Evolutionary conservation across 2,797 vertebrate genomes (phyloP), one percentile per base, ranked within the genome.

Genomic region (Pangasius macronema): DNA sequence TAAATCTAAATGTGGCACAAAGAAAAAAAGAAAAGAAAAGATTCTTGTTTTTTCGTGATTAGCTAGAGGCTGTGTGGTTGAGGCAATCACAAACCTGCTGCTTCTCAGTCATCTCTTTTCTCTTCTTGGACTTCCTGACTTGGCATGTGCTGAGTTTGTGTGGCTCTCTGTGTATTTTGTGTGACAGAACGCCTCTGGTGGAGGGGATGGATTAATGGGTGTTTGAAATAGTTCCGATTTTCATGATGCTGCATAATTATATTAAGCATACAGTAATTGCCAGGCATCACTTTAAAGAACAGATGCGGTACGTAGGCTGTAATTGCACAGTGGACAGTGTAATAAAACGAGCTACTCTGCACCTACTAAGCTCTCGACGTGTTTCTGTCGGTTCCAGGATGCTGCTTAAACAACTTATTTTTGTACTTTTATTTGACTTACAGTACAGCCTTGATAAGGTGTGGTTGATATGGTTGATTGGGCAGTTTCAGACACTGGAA

Each of bases 21-120:
- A 14, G 6, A 5, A 76, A n/a, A n/a, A 46, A 51, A 79, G 42
- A 88, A 84, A 36, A 61, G 46, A 92, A 92, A 92, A 92, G 89
- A 7, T 75, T 77, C 79, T 81, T 70, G 20, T 79, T 85, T 88
- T 83, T 81, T 89, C 59, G 87, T 92, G 84, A 91, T 92, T 91
- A 92, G 80, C 83, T 88, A 22, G 1, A 27, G 87, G 87, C 82
- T 91, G 81, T 88, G 87, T 88, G 84, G 91, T 91, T 61, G 70
- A 86, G 83, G 87, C 87, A 76, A 84, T 46, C 33, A 70, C 55
- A 90, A 89, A 90, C 67, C 83, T 49, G 5, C 13, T 49, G n/a
- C 13, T 51, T n/a, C 51, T 36, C n/a, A 30, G 82, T 57, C 67
- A 84, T 51, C 85, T 86, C 59, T 85, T 39, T 84, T 83, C n/a